Evolutionary conservation across 2,888 invertebrate species (phyloP).

Genomic region (Tenthredo distinguenda): DNA sequence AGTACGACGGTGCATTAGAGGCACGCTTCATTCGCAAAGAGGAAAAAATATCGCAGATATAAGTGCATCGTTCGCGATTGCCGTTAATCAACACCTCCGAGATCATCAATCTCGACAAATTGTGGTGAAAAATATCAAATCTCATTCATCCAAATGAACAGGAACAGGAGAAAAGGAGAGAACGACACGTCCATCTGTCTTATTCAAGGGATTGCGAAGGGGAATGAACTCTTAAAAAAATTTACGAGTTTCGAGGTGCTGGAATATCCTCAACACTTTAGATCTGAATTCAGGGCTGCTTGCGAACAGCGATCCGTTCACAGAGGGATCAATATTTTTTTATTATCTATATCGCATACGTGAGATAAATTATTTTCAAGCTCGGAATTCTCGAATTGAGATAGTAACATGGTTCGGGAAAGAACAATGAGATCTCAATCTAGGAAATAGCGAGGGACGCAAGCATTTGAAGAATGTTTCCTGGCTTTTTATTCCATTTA

Average conservation of each 20-base stretch:
- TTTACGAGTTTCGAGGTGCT: not conserved
- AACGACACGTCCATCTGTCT: not conserved
- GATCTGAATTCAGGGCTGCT: not conserved
- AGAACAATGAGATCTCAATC: not conserved
- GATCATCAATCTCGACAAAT: slow-evolving; percentile 3
- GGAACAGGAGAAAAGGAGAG: not conserved
- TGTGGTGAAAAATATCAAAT: not conserved
- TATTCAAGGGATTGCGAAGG: not conserved
- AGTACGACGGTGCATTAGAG: not conserved
- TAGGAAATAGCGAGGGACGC: not conserved
- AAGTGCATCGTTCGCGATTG: not conserved
- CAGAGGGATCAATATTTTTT: not conserved
- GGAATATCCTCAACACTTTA: not conserved
- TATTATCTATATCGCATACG: not conserved
- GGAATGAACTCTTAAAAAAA: not conserved
- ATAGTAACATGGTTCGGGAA: not conserved
- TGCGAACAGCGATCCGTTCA: not conserved
- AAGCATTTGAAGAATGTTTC: not conserved
- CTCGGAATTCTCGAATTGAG: not conserved
- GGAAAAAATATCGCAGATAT: not conserved
- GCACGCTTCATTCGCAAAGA: not conserved
- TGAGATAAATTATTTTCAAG: not conserved
- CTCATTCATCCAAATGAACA: slow-evolving; percentile 13
- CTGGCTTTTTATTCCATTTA: not conserved
- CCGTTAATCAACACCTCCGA: slow-evolving; percentile 5